Evolutionary conservation across 2,113 vertebrate species (phyloP).

Genomic region (Alces alces): DNA sequence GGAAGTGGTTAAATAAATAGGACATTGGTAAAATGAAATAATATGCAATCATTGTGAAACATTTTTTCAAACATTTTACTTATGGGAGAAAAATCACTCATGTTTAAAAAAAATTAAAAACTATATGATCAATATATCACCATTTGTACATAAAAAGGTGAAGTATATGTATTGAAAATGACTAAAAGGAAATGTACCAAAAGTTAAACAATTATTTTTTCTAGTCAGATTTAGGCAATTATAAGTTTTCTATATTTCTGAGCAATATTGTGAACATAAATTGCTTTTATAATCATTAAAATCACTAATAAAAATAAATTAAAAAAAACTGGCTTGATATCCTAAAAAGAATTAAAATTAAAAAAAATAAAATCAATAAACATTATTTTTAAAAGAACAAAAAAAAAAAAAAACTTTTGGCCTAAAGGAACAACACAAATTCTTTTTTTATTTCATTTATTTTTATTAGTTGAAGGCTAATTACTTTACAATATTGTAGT

Average conservation of each 20-base stretch:
- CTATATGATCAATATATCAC: not conserved
- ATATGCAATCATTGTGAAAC: not conserved
- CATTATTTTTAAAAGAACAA: not conserved
- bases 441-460: not conserved
- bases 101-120: not conserved
- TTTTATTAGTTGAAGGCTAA: no score
- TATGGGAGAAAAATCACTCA: not conserved
- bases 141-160: not conserved
- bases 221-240: not conserved
- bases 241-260: not conserved
- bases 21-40: not conserved
- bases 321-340: no score
- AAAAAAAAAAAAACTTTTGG: not conserved
- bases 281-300: constrained; percentile 46
- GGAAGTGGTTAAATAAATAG: not conserved
- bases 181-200: not conserved
- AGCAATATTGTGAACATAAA: not conserved
- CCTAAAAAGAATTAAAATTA: no score
- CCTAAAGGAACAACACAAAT: not conserved
- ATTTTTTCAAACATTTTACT: not conserved
- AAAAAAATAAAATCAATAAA: constrained; percentile 43
- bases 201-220: not conserved
- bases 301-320: no score
- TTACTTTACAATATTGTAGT: no score
- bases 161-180: not conserved